Conservation (phyloP, 2,113 vertebrate species). For the Cyphomyrus plagiostoma region DNA sequence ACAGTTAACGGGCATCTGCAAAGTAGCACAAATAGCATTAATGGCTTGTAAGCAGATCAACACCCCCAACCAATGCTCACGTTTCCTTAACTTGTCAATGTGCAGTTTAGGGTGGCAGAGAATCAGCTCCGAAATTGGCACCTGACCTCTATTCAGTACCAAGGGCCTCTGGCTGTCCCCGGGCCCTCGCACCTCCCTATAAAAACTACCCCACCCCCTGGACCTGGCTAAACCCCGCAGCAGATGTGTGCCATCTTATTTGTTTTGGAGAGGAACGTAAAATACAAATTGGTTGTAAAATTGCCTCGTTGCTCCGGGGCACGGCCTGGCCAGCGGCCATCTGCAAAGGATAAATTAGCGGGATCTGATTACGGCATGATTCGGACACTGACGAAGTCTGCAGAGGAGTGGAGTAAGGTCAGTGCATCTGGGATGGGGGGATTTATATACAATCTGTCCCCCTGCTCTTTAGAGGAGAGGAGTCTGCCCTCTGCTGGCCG, state of each 20-base stretch:
- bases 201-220: slow-evolving; percentile 21
- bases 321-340: slow-evolving; percentile 21
- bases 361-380: slow-evolving; percentile 30
- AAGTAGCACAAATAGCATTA: slow-evolving; percentile 1
- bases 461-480: neutral
- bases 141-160: neutral
- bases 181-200: neutral
- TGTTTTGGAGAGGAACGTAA: slow-evolving; percentile 31
- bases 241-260: slow-evolving; percentile 24
- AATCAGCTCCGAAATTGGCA: neutral
- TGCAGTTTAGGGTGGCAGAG: neutral
- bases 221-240: slow-evolving; percentile 14
- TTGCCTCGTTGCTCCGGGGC: slow-evolving; percentile 21
- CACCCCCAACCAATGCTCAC: neutral
- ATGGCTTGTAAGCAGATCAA: neutral
- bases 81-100: neutral
- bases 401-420: neutral
- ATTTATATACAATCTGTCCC: neutral
- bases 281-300: slow-evolving; percentile 37
- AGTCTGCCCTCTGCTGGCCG: neutral
- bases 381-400: slow-evolving; percentile 22
- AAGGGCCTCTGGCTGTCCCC: neutral
- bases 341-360: slow-evolving; percentile 30
- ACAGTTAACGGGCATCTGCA: slow-evolving; percentile 5
- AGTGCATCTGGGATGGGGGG: neutral